A percentile compares a stretch with the other conserved stretches of the same genome.
phyloP scores from a whole-genome alignment of 2,888 invertebrate genomes.

The Athetis lepigone region DNA sequence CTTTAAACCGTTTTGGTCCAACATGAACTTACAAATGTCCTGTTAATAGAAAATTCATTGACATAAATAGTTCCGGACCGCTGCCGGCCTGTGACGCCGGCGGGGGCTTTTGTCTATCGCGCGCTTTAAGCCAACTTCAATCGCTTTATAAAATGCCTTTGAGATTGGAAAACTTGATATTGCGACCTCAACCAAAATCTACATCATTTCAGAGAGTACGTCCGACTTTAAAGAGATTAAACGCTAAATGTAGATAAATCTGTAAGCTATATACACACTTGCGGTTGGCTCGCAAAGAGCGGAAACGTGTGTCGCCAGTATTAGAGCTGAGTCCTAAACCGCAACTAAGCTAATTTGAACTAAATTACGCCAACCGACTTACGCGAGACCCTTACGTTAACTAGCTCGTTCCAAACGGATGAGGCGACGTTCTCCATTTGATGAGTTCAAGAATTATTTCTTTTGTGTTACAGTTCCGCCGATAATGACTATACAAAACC shows the following conservation, averaged over 20 bases:
- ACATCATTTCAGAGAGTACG: slow-evolving; percentile 45
- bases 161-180: slow-evolving; percentile 57
- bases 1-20: slow-evolving; percentile 1
- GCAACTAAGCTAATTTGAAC: slow-evolving; percentile 60
- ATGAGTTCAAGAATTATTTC: slow-evolving; percentile 34
- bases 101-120: slow-evolving; percentile 42
- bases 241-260: slow-evolving; percentile 54
- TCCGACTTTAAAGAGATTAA: slow-evolving; percentile 55
- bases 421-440: slow-evolving; percentile 10
- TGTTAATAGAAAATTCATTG: slow-evolving; percentile 40
- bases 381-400: slow-evolving; percentile 40
- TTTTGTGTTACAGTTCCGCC: slow-evolving; percentile 92
- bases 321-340: slow-evolving; percentile 55
- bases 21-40: slow-evolving; percentile 13
- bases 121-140: slow-evolving; percentile 50
- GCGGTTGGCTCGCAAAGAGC: slow-evolving; percentile 55
- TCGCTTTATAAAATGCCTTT: slow-evolving; percentile 57
- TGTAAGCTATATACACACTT: slow-evolving; percentile 44
- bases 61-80: slow-evolving; percentile 27
- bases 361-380: slow-evolving; percentile 55
- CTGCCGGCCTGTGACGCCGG: slow-evolving; percentile 25
- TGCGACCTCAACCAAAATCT: slow-evolving; percentile 49
- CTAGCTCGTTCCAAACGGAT: slow-evolving; percentile 24
- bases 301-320: slow-evolving; percentile 59
- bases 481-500: slow-evolving; percentile 94